phyloP scores from a whole-genome alignment of 2,113 vertebrate species.

The Anarrhichthys ocellatus region DNA sequence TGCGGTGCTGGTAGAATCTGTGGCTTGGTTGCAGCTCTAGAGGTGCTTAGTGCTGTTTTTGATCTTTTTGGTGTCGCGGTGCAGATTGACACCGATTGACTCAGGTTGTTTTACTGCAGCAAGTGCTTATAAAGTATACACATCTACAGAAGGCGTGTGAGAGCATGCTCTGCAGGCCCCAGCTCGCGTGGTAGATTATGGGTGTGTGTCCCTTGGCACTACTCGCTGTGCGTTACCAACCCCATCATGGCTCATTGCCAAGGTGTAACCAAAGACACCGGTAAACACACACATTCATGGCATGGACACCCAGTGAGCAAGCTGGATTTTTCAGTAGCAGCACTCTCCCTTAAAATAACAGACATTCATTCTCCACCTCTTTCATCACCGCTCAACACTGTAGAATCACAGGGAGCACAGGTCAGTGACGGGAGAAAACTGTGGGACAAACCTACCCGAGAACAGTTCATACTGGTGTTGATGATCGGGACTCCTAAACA shows the following conservation, averaged over 20 bases:
- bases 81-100: constrained; percentile 34
- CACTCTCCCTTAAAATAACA: constrained; percentile 42
- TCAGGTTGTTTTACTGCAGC: constrained; percentile 4
- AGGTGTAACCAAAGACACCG: constrained; percentile 44
- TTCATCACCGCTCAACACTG: constrained; percentile 29
- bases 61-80: constrained; percentile 1
- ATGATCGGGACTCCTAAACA: background rate
- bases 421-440: background rate
- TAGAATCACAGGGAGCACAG: background rate
- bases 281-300: constrained; percentile 35
- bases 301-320: constrained; percentile 23
- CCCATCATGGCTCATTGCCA: constrained; percentile 25
- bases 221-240: constrained; percentile 27
- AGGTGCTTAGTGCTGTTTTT: constrained; percentile 27
- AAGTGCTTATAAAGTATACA: constrained; percentile 21
- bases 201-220: background rate
- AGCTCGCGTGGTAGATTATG: constrained; percentile 3
- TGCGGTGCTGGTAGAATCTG: constrained; percentile 10
- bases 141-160: constrained; percentile 1
- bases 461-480: background rate
- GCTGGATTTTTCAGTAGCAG: constrained; percentile 29
- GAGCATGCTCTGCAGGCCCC: background rate
- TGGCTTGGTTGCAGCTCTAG: constrained; percentile 40
- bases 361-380: constrained; percentile 27
- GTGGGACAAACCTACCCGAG: background rate